Evolutionary conservation across 1,140 invertebrate genomes (phyloP).

Genomic region (Trachelipus rathkii): DNA sequence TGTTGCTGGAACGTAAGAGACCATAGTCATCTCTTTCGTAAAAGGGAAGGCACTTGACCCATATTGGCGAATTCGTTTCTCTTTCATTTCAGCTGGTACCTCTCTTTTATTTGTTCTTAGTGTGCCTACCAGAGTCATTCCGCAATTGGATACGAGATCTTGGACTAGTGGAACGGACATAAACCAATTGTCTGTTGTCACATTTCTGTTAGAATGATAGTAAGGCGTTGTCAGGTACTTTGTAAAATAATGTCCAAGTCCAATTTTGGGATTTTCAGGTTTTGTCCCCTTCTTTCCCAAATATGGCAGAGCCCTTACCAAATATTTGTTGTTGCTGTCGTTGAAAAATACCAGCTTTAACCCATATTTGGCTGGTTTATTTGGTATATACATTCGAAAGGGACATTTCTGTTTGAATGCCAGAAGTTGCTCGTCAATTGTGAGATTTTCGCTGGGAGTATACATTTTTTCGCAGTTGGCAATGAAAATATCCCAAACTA

Average conservation of each 20-base stretch:
- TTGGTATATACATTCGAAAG: constrained; percentile 22
- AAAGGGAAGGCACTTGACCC: constrained; percentile 31
- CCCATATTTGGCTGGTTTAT: too few species aligned
- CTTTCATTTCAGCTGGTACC: constrained; percentile 16
- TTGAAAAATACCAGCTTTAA: too few species aligned
- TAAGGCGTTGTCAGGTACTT: constrained; percentile 2
- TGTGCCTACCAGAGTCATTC: constrained; percentile 20
- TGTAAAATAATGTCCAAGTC: constrained; percentile 18
- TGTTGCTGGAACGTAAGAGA: constrained; percentile 42
- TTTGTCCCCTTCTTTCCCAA: neutral
- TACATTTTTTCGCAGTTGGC: constrained; percentile 25
- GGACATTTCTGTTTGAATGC: constrained; percentile 28
- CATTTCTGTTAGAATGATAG: constrained; percentile 15
- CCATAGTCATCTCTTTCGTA: constrained; percentile 33
- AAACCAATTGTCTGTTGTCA: constrained; percentile 24
- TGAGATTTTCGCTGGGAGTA: constrained; percentile 28
- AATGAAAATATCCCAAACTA: constrained; percentile 43
- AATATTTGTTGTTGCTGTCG: constrained; percentile 17
- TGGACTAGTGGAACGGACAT: neutral
- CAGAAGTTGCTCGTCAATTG: constrained; percentile 30
- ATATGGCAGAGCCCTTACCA: neutral
- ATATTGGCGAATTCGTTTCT: neutral
- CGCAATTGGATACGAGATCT: constrained; percentile 9
- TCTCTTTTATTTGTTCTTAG: constrained; percentile 25
- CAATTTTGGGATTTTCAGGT: neutral